phyloP scores from a whole-genome alignment of 2,888 invertebrate species.

The Strigamia transsilvanica region DNA sequence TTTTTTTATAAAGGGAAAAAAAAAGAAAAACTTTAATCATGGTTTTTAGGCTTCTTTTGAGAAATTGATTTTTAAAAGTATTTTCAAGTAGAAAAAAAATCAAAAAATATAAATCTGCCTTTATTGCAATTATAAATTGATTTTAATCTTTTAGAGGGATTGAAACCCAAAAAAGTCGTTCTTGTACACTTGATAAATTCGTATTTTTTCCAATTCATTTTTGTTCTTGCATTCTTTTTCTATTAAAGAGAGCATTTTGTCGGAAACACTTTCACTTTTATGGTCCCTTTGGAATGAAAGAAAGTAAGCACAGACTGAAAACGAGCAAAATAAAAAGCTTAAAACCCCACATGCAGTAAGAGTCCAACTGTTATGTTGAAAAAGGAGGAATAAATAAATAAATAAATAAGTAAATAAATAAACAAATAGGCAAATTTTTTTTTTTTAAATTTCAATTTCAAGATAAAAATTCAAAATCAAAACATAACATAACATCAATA shows the following conservation, averaged over 20 bases:
- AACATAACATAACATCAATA: background rate
- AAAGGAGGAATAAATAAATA: constrained; percentile 2
- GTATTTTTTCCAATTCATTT: background rate
- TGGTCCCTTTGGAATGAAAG: constrained; percentile 41
- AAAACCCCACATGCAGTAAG: constrained; percentile 13
- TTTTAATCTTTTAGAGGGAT: background rate
- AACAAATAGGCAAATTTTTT: constrained; percentile 4
- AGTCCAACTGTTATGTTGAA: constrained; percentile 11
- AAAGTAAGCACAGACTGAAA: constrained; percentile 34
- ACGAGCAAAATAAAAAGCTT: constrained; percentile 45
- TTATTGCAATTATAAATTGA: background rate
- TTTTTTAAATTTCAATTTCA: no score
- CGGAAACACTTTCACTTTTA: constrained; percentile 34
- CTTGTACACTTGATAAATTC: background rate
- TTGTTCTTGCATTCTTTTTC: constrained; percentile 27
- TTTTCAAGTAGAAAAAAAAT: background rate
- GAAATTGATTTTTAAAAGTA: background rate
- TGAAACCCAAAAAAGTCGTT: no score
- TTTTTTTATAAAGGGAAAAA: background rate
- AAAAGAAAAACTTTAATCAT: background rate
- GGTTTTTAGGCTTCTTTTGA: background rate
- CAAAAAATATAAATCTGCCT: background rate
- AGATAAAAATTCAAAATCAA: background rate
- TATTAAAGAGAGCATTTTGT: constrained; percentile 41
- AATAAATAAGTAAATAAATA: background rate